Evolutionary conservation across 1,140 invertebrate genomes (phyloP).

Genomic region (Euglossa dilemma): DNA sequence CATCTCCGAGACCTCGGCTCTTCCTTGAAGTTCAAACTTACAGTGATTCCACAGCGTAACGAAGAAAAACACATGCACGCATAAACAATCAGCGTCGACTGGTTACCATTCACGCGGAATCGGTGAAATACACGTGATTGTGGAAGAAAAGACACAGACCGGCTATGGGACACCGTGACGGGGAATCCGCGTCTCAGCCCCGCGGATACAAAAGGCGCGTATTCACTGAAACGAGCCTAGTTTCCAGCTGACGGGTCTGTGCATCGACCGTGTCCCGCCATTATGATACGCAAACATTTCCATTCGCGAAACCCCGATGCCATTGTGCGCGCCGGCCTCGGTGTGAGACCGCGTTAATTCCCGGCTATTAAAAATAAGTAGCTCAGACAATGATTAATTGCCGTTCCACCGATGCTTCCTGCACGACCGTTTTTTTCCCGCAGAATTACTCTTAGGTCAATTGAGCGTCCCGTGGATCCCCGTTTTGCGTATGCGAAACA

Average conservation of each 20-base stretch:
- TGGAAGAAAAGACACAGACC: neutral
- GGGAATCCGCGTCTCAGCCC: neutral
- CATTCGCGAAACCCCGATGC: slow-evolving; percentile 13
- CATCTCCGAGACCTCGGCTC: no score
- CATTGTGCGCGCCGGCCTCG: neutral
- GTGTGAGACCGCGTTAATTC: neutral
- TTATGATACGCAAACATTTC: slow-evolving; percentile 11
- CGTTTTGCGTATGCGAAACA: no score
- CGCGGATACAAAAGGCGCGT: neutral
- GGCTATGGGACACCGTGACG: neutral
- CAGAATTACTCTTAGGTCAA: neutral
- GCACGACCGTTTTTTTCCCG: neutral
- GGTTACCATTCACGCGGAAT: neutral
- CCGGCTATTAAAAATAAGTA: slow-evolving; percentile 25
- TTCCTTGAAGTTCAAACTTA: no score
- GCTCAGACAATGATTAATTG: slow-evolving; percentile 18
- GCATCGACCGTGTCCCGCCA: neutral
- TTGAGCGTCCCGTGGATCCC: neutral
- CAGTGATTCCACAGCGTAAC: no score
- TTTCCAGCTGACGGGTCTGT: neutral
- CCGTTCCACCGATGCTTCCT: neutral
- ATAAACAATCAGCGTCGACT: neutral
- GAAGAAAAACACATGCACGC: no score
- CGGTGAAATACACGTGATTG: neutral
- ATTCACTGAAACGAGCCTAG: neutral